Conservation (phyloP, 2,797 vertebrate genomes). For the Sitta carolinensis region DNA sequence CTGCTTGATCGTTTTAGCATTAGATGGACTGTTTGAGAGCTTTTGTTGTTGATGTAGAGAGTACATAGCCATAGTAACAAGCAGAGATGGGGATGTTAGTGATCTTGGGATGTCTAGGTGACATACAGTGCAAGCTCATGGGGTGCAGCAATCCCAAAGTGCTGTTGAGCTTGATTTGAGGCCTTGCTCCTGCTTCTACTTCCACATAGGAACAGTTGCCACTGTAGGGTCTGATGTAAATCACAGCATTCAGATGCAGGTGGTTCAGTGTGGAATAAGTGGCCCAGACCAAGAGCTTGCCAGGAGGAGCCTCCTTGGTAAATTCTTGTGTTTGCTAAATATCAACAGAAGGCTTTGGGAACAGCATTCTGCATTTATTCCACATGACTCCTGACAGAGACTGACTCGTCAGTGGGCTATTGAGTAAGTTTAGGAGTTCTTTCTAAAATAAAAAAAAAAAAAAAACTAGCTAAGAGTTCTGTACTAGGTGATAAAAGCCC, state of each 20-base stretch:
- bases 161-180: not conserved
- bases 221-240: not conserved
- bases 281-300: not conserved
- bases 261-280: not conserved
- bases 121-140: not conserved
- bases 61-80: not conserved
- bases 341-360: not conserved
- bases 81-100: not conserved
- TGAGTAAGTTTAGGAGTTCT: not conserved
- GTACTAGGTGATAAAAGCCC: not conserved
- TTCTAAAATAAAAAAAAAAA: not conserved
- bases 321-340: not conserved
- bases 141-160: not conserved
- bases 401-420: not conserved
- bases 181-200: not conserved
- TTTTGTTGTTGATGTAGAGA: not conserved
- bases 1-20: not conserved
- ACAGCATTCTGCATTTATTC: slow-evolving; percentile 11
- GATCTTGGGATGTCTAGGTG: not conserved
- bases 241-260: not conserved
- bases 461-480: not conserved
- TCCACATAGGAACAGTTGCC: not conserved
- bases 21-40: not conserved
- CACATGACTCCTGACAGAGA: not conserved
- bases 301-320: not conserved